A percentile compares a stretch with the other conserved stretches of the same genome.
Evolutionary conservation across 2,797 vertebrate genomes (phyloP).

Genomic region (Vespertilio murinus): DNA sequence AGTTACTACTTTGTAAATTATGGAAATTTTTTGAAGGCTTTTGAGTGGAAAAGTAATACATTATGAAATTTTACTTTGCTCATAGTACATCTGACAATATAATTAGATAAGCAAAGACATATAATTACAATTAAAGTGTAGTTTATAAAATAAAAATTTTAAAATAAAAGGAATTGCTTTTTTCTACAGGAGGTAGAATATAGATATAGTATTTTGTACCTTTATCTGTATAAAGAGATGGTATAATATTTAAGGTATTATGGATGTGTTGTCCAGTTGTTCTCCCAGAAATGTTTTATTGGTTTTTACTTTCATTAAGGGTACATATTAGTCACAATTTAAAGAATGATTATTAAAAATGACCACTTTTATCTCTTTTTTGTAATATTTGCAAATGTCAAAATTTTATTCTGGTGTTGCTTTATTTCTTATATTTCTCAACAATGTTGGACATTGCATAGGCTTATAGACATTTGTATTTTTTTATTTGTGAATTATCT

Average conservation of each 20-base stretch:
- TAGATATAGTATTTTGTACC: background rate
- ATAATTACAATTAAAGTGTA: background rate
- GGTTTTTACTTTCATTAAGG: background rate
- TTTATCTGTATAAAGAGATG: background rate
- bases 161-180: background rate
- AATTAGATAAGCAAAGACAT: conserved; percentile 12
- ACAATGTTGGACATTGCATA: background rate
- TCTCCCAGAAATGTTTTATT: background rate
- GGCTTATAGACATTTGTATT: background rate
- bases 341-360: background rate
- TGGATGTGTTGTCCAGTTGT: background rate
- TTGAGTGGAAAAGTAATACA: background rate
- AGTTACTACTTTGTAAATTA: background rate
- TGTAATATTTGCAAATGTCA: background rate
- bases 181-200: background rate
- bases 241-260: background rate
- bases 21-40: background rate
- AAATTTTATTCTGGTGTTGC: background rate
- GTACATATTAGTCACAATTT: background rate
- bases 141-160: background rate
- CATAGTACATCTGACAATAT: background rate
- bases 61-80: background rate
- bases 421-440: background rate
- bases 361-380: background rate
- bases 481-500: conserved; percentile 10